A percentile compares a stretch with the other conserved stretches of the same genome.
phyloP scores from a whole-genome alignment of 2,888 invertebrate species.

The Palloptera scutellata region DNA sequence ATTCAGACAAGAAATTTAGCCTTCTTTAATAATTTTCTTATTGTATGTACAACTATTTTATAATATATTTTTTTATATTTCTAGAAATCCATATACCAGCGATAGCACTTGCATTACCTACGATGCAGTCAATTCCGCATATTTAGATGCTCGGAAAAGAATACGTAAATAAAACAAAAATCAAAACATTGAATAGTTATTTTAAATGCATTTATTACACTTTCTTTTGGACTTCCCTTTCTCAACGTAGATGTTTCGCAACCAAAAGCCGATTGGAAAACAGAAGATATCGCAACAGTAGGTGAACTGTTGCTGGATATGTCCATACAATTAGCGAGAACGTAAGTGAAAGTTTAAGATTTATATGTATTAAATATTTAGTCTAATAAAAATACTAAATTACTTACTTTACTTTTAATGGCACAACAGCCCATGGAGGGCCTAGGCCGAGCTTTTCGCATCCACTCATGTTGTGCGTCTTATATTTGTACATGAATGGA shows the following conservation, averaged over 20 bases:
- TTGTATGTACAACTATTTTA: background rate
- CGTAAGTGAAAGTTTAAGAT: constrained; percentile 68
- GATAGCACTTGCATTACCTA: constrained; percentile 87
- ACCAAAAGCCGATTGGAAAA: constrained; percentile 83
- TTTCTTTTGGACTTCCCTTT: background rate
- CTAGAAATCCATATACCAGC: constrained; percentile 66
- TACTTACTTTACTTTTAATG: no score
- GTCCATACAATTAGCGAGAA: constrained; percentile 81
- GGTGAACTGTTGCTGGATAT: constrained; percentile 87
- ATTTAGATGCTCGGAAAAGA: constrained; percentile 84
- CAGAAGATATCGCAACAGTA: constrained; percentile 85
- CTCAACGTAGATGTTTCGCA: constrained; percentile 81
- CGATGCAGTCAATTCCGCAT: constrained; percentile 88
- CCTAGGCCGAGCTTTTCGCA: no score
- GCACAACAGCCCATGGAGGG: no score
- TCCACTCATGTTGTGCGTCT: no score
- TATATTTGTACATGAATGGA: no score
- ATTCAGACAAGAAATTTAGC: no score
- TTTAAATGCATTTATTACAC: background rate
- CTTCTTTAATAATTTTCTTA: no score
- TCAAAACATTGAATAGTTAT: background rate
- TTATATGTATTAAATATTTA: constrained; percentile 7
- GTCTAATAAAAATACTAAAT: no score
- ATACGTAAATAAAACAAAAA: constrained; percentile 75
- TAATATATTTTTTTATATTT: constrained; percentile 35